Evolutionary conservation across 2,797 vertebrate species (phyloP).

Genomic region (Enteromius mattozi): DNA sequence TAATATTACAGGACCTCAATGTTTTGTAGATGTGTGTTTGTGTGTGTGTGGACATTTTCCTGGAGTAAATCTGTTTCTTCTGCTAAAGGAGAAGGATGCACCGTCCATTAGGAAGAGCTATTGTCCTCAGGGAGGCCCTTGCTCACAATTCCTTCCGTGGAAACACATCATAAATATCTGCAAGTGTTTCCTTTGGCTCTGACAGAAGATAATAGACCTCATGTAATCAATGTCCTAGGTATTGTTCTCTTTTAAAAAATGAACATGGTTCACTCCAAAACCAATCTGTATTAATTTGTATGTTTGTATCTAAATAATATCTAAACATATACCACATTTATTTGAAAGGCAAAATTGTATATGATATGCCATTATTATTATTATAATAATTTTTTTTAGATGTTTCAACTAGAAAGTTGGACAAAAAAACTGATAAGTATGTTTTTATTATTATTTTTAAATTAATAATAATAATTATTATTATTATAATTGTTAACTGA

Average conservation of each 20-base stretch:
- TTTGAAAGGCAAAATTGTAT: not conserved
- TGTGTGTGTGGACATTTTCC: constrained; percentile 28
- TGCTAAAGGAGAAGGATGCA: constrained; percentile 48
- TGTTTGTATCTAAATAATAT: constrained; percentile 7
- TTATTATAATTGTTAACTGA: too few species aligned
- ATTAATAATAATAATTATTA: too few species aligned
- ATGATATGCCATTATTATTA: not conserved
- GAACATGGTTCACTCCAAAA: constrained; percentile 7
- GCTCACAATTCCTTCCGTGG: constrained; percentile 57
- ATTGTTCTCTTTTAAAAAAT: constrained; percentile 44
- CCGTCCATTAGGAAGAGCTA: constrained; percentile 60
- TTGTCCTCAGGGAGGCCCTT: constrained; percentile 44
- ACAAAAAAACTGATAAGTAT: too few species aligned
- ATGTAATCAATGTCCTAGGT: constrained; percentile 50
- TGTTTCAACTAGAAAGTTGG: not conserved
- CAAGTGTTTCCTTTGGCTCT: constrained; percentile 61
- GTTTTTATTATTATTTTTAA: too few species aligned
- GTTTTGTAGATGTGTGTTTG: constrained; percentile 58
- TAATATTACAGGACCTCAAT: constrained; percentile 33
- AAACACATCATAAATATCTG: constrained; percentile 62
- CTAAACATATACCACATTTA: not conserved
- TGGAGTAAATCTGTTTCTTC: constrained; percentile 48
- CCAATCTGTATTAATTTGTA: constrained; percentile 12
- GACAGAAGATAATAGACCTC: constrained; percentile 50
- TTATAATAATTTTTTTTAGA: not conserved